phyloP scores from a whole-genome alignment of 2,113 vertebrate species.

The Forbesichthys papilliferus region DNA sequence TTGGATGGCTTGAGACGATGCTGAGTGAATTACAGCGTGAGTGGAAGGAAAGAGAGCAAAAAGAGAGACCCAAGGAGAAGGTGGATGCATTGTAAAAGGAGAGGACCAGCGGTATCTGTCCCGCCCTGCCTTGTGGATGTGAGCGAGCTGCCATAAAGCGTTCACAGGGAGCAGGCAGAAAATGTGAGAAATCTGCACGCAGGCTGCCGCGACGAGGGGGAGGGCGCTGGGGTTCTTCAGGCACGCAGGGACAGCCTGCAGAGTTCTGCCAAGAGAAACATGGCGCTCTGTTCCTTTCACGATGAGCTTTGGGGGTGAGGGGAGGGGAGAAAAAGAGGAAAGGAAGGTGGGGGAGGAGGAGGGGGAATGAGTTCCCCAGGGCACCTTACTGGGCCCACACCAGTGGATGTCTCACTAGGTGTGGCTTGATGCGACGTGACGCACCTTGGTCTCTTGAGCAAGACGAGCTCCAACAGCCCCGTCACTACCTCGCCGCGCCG shows the following conservation, averaged over 20 bases:
- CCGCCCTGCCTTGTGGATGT: slow-evolving; percentile 63
- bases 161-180: slow-evolving; percentile 73
- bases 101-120: slow-evolving; percentile 55
- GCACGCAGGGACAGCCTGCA: slow-evolving; percentile 78
- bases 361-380: slow-evolving; percentile 60
- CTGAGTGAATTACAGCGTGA: slow-evolving; percentile 49
- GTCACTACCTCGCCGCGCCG: slow-evolving; percentile 8
- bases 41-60: slow-evolving; percentile 33
- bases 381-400: slow-evolving; percentile 29
- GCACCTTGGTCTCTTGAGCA: slow-evolving; percentile 10
- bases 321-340: slow-evolving; percentile 42
- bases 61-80: slow-evolving; percentile 55
- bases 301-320: slow-evolving; percentile 63
- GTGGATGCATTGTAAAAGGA: slow-evolving; percentile 59
- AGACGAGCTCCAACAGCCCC: slow-evolving; percentile 22
- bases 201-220: slow-evolving; percentile 72
- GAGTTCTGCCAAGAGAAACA: slow-evolving; percentile 83
- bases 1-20: slow-evolving; percentile 36
- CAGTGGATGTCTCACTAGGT: slow-evolving; percentile 47
- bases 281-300: slow-evolving; percentile 65
- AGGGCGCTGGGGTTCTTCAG: slow-evolving; percentile 70
- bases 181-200: slow-evolving; percentile 80
- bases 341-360: neutral
- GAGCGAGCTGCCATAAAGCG: slow-evolving; percentile 63
- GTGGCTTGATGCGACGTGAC: slow-evolving; percentile 36